Conservation (phyloP, 2,113 vertebrate species). For the Crotalus helleri region DNA sequence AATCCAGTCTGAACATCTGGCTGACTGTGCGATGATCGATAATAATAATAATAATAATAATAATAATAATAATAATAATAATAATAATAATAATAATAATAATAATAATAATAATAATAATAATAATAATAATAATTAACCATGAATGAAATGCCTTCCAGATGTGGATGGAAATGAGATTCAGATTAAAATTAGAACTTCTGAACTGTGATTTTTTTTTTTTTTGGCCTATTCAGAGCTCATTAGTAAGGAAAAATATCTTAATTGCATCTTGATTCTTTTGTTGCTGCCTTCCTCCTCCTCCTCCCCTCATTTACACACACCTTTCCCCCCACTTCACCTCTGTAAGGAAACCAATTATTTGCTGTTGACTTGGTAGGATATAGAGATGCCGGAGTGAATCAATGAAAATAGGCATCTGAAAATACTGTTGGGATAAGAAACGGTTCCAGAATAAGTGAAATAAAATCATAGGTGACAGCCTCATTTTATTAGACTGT, state of each 20-base stretch:
- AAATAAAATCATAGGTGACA: constrained; percentile 12
- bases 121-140: too few relatives aligned
- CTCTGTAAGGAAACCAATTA: neutral
- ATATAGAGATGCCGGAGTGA: neutral
- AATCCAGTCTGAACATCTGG: too few relatives aligned
- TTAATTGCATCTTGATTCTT: neutral
- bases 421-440: neutral
- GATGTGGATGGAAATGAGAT: accelerated
- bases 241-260: neutral
- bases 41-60: too few relatives aligned
- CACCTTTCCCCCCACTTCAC: neutral
- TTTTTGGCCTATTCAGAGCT: neutral
- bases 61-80: too few relatives aligned
- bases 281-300: neutral
- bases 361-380: neutral
- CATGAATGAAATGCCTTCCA: neutral
- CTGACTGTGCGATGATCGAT: too few relatives aligned
- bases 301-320: neutral
- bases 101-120: too few relatives aligned
- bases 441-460: neutral
- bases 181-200: neutral
- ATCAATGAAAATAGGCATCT: neutral
- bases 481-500: constrained; percentile 9
- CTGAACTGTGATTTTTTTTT: neutral
- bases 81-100: too few relatives aligned